These are phyloP conservation scores for Cistogaster globosa DNA, from an alignment of 2,888 invertebrate genomes.

Conservation along the genomic window DNA sequence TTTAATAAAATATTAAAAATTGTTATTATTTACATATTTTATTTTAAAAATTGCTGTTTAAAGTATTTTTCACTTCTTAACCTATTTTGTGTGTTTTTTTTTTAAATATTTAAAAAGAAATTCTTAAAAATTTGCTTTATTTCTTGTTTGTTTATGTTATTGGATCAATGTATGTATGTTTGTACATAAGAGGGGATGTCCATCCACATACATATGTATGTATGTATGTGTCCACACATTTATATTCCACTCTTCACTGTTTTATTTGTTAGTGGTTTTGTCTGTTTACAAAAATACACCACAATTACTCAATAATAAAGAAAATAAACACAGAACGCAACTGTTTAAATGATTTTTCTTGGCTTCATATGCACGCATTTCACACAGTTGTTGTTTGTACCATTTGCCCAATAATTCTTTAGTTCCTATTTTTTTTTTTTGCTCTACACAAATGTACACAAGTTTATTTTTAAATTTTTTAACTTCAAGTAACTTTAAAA, in stretches of 20 bases:
- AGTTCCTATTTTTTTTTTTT: background rate
- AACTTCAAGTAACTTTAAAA: conserved; percentile 43
- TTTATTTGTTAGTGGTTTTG: conserved; percentile 52
- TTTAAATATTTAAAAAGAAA: background rate
- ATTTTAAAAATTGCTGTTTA: too few relatives aligned
- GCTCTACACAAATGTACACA: conserved; percentile 6
- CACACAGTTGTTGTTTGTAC: conserved; percentile 40
- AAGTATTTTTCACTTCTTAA: too few relatives aligned
- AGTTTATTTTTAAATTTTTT: conserved; percentile 59
- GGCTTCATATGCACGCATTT: conserved; percentile 64
- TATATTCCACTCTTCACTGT: conserved; percentile 1
- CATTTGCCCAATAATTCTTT: conserved; percentile 25
- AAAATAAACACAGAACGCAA: conserved; percentile 43
- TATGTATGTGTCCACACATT: background rate
- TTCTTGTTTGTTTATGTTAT: background rate
- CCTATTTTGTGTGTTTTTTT: too few relatives aligned
- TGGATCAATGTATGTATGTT: background rate
- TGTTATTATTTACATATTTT: too few relatives aligned
- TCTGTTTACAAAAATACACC: conserved; percentile 57
- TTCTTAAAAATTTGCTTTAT: conserved; percentile 1
- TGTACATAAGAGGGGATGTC: background rate
- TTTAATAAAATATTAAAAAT: too few relatives aligned
- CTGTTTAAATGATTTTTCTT: conserved; percentile 62
- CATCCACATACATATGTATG: background rate
- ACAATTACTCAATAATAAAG: conserved; percentile 60